A percentile compares a stretch with the other conserved stretches of the same genome.
These are phyloP conservation scores for Tragopan temminckii DNA, from an alignment of 2,797 vertebrate species.

Conservation along the genomic window DNA sequence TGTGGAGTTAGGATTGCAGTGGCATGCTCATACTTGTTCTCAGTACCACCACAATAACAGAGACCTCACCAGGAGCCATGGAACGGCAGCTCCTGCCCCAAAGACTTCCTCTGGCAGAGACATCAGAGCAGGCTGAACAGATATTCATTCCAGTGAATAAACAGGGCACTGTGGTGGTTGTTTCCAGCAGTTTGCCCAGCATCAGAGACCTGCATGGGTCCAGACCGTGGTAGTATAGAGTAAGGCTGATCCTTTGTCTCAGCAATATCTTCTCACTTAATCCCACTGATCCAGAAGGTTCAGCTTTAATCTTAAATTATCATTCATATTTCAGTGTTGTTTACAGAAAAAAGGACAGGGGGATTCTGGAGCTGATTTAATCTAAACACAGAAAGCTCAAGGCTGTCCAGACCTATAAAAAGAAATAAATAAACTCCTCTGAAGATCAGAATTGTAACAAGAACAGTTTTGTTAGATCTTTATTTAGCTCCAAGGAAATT, in stretches of 20 bases:
- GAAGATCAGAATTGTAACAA: slow-evolving; percentile 51
- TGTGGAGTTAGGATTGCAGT: neutral
- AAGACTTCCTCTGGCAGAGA: neutral
- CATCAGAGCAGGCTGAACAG: neutral
- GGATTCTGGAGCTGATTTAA: slow-evolving; percentile 58
- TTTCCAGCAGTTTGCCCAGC: fast-evolving
- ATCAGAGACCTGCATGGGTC: neutral
- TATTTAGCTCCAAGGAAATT: slow-evolving; percentile 68
- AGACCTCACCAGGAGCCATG: neutral
- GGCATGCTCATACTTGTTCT: neutral
- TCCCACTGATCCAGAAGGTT: neutral
- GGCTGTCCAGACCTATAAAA: slow-evolving; percentile 56
- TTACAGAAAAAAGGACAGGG: slow-evolving; percentile 21
- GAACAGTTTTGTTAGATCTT: slow-evolving; percentile 23
- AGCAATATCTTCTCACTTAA: neutral
- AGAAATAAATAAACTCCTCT: slow-evolving; percentile 64
- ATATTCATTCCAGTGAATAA: neutral
- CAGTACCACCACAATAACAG: neutral
- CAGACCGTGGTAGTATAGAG: fast-evolving
- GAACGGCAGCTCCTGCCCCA: too few species aligned
- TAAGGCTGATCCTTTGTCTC: neutral
- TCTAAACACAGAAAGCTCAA: slow-evolving; percentile 47
- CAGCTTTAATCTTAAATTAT: slow-evolving; percentile 6
- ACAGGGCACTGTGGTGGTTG: fast-evolving
- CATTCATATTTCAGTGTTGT: neutral